Evolutionary conservation across 2,797 vertebrate species (phyloP).

Genomic region (Pteropus rufus): DNA sequence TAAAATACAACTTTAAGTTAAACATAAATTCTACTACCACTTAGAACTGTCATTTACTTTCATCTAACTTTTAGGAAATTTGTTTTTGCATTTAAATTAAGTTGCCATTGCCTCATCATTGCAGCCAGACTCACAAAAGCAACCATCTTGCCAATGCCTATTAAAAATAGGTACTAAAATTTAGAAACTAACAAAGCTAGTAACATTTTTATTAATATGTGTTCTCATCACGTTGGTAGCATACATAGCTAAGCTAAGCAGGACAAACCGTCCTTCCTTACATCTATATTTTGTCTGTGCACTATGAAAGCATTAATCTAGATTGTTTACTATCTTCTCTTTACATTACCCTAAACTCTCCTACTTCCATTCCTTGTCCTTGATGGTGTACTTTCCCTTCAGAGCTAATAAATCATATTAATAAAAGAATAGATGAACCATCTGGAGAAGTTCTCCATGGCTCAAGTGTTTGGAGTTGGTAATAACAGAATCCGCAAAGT

Average conservation of each 20-base stretch:
- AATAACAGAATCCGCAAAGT: not conserved
- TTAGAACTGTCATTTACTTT: not conserved
- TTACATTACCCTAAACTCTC: not conserved
- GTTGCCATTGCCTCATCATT: not conserved
- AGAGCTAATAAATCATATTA: not conserved
- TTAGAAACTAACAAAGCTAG: not conserved
- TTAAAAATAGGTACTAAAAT: not conserved
- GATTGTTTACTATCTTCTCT: not conserved
- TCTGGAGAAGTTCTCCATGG: not conserved
- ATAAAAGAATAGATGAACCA: not conserved
- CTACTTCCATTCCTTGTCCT: not conserved
- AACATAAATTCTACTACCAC: not conserved
- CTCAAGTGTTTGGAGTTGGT: not conserved
- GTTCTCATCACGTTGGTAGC: conserved; percentile 4
- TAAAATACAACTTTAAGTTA: conserved; percentile 22
- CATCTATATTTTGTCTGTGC: not conserved
- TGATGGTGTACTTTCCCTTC: not conserved
- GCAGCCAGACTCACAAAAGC: not conserved
- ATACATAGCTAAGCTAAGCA: not conserved
- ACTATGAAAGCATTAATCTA: not conserved
- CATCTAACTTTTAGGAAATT: not conserved
- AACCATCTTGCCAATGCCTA: not conserved
- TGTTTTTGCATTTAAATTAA: conserved; percentile 23
- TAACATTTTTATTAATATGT: not conserved
- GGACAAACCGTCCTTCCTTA: not conserved